A percentile compares a stretch with the other conserved stretches of the same genome.
Conservation (phyloP, 1,140 invertebrate genomes). For the Pseudomyrmex dendroicus region DNA sequence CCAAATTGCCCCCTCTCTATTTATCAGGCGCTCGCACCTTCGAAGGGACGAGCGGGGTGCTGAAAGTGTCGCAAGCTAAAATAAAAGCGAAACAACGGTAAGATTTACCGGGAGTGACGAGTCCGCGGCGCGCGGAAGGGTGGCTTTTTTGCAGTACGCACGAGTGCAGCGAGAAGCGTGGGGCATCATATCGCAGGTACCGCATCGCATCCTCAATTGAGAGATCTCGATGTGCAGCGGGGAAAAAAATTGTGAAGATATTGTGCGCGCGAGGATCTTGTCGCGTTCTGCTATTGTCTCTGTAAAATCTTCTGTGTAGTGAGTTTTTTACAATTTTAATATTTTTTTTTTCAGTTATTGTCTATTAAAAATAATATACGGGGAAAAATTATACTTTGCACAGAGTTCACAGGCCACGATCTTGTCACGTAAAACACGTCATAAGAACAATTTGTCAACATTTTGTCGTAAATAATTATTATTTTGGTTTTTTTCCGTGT, state of each 20-base stretch:
- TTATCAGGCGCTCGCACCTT: conserved; percentile 49
- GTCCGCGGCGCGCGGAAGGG: conserved; percentile 66
- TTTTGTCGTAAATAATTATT: background rate
- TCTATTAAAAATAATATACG: background rate
- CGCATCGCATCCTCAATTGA: background rate
- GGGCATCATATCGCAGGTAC: conserved; percentile 73
- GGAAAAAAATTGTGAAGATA: background rate
- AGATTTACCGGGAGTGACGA: conserved; percentile 69
- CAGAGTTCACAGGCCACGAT: too few relatives aligned
- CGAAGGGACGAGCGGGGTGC: conserved; percentile 66
- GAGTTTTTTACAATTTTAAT: too few relatives aligned
- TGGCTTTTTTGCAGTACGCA: conserved; percentile 74
- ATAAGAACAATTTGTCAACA: too few relatives aligned
- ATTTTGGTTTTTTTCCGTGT: background rate
- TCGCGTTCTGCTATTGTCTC: background rate
- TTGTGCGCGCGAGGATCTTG: background rate
- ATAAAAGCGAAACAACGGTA: conserved; percentile 81
- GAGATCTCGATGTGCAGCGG: background rate
- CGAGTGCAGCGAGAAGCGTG: conserved; percentile 68
- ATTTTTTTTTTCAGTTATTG: background rate
- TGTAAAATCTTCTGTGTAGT: too few relatives aligned
- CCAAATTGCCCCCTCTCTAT: conserved; percentile 71
- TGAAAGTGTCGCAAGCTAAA: conserved; percentile 80
- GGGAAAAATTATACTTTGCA: conserved; percentile 4
- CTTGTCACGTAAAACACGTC: background rate